These are phyloP conservation scores for Leptopilina clavipes DNA, from an alignment of 1,140 invertebrate genomes.

Conservation along the genomic window DNA sequence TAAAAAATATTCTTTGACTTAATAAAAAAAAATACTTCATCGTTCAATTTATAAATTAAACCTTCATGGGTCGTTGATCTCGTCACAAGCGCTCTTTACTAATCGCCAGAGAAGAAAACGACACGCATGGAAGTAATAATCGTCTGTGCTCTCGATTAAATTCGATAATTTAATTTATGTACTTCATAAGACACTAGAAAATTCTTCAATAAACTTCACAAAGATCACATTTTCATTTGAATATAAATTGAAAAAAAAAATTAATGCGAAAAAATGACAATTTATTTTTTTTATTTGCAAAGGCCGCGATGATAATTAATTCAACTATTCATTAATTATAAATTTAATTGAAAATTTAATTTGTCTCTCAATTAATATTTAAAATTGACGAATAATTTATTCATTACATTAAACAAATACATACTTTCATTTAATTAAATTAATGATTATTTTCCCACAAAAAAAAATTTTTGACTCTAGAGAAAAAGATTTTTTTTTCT, in stretches of 20 bases:
- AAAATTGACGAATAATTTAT: too few species aligned
- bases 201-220: not conserved
- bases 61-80: slow-evolving; percentile 18
- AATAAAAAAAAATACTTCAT: not conserved
- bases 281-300: too few species aligned
- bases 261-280: too few species aligned
- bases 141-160: slow-evolving; percentile 14
- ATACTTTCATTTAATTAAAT: too few species aligned
- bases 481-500: too few species aligned
- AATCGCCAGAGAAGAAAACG: slow-evolving; percentile 17
- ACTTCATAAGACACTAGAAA: not conserved
- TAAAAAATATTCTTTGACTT: not conserved
- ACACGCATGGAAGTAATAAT: slow-evolving; percentile 16
- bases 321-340: too few species aligned
- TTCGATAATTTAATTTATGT: slow-evolving; percentile 13
- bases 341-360: too few species aligned
- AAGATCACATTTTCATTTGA: not conserved
- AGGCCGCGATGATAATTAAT: too few species aligned
- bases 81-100: slow-evolving; percentile 5
- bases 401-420: too few species aligned
- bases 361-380: too few species aligned
- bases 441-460: too few species aligned
- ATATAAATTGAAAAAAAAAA: not conserved
- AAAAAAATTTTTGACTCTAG: too few species aligned
- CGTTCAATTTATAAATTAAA: slow-evolving; percentile 4